These are phyloP conservation scores for Pachymerium ferrugineum DNA, from an alignment of 2,888 invertebrate species.

Conservation along the genomic window DNA sequence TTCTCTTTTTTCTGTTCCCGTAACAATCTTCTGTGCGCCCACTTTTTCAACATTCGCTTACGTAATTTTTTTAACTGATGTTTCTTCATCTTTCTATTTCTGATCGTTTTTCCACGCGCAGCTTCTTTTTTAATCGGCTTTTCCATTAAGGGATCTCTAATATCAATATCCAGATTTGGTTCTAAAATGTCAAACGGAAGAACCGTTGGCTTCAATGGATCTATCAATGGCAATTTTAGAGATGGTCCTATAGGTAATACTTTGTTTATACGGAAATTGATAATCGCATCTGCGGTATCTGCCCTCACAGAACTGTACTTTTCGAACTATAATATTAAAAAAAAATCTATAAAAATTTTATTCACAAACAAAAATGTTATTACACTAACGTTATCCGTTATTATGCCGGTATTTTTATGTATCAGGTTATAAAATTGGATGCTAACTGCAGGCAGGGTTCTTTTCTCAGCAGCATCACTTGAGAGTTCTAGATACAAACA, in stretches of 20 bases:
- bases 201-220: neutral
- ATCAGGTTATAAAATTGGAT: too few relatives aligned
- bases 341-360: too few relatives aligned
- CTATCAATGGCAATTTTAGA: neutral
- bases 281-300: too few relatives aligned
- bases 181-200: neutral
- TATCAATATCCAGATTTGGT: neutral
- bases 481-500: too few relatives aligned
- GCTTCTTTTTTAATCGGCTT: slow-evolving; percentile 59
- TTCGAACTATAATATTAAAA: too few relatives aligned
- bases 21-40: slow-evolving; percentile 60
- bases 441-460: too few relatives aligned
- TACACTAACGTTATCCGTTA: too few relatives aligned
- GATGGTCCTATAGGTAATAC: neutral
- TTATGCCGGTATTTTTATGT: too few relatives aligned
- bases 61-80: slow-evolving; percentile 74
- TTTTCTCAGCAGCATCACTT: too few relatives aligned
- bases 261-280: too few relatives aligned
- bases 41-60: slow-evolving; percentile 69
- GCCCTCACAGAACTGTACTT: too few relatives aligned
- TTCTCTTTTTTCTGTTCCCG: slow-evolving; percentile 71
- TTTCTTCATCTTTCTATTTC: slow-evolving; percentile 78
- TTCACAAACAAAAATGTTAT: too few relatives aligned
- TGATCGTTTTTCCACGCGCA: slow-evolving; percentile 65
- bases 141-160: neutral